Conservation (phyloP, 1,140 invertebrate genomes). For the Aphelenchoides avenae region DNA sequence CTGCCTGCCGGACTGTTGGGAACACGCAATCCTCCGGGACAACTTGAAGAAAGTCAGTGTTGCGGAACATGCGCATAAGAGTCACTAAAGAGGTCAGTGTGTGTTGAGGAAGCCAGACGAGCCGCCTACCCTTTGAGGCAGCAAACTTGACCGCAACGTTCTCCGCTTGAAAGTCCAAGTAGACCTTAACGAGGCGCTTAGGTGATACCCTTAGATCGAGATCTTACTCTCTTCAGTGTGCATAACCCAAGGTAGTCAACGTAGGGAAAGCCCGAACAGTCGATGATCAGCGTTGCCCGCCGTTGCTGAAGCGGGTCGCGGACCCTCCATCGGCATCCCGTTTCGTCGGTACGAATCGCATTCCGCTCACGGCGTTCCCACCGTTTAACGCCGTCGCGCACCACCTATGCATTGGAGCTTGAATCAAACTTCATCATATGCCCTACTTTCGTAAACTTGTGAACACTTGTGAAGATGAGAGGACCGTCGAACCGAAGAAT, state of each 20-base stretch:
- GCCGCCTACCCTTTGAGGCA: constrained; percentile 44
- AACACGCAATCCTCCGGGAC: constrained; percentile 38
- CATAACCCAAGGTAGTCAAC: constrained; percentile 51
- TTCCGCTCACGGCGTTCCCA: constrained; percentile 32
- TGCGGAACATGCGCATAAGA: constrained; percentile 42
- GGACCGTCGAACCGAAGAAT: constrained; percentile 54
- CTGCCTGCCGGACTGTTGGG: constrained; percentile 29
- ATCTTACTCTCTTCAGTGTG: constrained; percentile 43
- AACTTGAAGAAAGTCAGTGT: constrained; percentile 45
- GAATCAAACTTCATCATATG: not conserved
- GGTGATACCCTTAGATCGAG: not conserved
- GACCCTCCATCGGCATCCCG: constrained; percentile 10
- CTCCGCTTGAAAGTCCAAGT: constrained; percentile 36
- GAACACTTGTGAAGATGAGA: constrained; percentile 53
- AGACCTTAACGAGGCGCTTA: constrained; percentile 29
- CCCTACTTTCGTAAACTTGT: constrained; percentile 48
- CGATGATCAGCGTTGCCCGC: constrained; percentile 42
- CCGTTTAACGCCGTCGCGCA: constrained; percentile 27
- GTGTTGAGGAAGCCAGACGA: constrained; percentile 1
- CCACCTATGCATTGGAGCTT: constrained; percentile 5
- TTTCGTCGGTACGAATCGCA: not conserved
- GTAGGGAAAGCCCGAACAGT: constrained; percentile 55
- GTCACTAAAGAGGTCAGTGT: constrained; percentile 26
- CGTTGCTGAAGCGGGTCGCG: not conserved
- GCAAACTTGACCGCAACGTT: constrained; percentile 46